These are phyloP conservation scores for Geococcyx californianus DNA, from an alignment of 2,113 vertebrate genomes.

Conservation along the genomic window DNA sequence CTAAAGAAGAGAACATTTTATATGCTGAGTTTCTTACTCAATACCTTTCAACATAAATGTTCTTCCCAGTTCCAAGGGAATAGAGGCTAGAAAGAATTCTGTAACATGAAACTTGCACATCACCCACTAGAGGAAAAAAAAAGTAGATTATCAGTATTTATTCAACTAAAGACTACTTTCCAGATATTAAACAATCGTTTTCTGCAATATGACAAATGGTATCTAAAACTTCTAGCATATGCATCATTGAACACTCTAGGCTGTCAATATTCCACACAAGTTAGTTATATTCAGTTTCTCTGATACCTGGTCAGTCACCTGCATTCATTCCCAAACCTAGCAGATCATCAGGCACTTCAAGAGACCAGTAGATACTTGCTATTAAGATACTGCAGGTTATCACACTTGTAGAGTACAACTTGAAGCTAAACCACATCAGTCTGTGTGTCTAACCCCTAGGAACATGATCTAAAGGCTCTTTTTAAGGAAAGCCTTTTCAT, in stretches of 20 bases:
- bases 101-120: conserved; percentile 97
- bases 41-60: conserved; percentile 99
- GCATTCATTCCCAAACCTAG: neutral
- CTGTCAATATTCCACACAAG: neutral
- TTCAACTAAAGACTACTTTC: neutral
- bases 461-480: neutral
- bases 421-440: neutral
- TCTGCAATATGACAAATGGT: neutral
- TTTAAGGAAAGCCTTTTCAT: neutral
- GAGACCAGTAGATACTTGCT: neutral
- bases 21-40: neutral
- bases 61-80: conserved; percentile 95
- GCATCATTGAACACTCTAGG: neutral
- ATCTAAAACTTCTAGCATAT: neutral
- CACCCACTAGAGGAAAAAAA: conserved; percentile 83
- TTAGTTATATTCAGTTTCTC: neutral
- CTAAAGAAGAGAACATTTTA: neutral
- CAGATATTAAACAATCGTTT: neutral
- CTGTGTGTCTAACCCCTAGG: neutral
- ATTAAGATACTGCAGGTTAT: neutral
- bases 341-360: neutral
- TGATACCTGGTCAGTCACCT: neutral
- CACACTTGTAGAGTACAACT: neutral
- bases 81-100: conserved; percentile 94
- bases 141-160: neutral